phyloP scores from a whole-genome alignment of 2,113 vertebrate genomes.

The Meriones unguiculatus region DNA sequence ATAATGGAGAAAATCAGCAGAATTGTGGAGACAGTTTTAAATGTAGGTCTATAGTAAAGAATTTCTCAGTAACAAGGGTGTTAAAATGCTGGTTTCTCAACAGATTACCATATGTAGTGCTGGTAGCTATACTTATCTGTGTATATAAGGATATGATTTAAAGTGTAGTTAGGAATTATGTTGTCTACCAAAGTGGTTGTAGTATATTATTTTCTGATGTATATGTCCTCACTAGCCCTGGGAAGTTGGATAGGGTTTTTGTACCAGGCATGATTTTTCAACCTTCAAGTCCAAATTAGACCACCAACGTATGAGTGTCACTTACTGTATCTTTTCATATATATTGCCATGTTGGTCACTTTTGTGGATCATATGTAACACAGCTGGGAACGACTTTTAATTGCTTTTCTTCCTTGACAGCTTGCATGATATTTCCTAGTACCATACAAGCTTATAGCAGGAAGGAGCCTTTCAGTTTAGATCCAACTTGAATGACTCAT shows the following conservation, averaged over 20 bases:
- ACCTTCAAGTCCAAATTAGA: neutral
- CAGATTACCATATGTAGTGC: neutral
- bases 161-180: neutral
- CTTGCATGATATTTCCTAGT: neutral
- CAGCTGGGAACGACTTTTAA: neutral
- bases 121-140: neutral
- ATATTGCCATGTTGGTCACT: neutral
- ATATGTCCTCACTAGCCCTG: neutral
- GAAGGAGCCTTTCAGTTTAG: neutral
- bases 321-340: too few relatives aligned
- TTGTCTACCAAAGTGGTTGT: neutral
- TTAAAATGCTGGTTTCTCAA: neutral
- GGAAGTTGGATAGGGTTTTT: neutral
- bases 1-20: neutral
- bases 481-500: neutral
- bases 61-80: neutral
- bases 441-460: neutral
- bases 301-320: neutral
- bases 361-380: neutral
- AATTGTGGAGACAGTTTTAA: slow-evolving; percentile 7
- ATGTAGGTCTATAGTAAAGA: neutral
- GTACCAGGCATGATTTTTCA: neutral
- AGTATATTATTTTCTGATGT: neutral
- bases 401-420: neutral
- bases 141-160: too few relatives aligned